These are phyloP conservation scores for Sialia sialis DNA, from an alignment of 2,113 vertebrate species.

Conservation along the genomic window DNA sequence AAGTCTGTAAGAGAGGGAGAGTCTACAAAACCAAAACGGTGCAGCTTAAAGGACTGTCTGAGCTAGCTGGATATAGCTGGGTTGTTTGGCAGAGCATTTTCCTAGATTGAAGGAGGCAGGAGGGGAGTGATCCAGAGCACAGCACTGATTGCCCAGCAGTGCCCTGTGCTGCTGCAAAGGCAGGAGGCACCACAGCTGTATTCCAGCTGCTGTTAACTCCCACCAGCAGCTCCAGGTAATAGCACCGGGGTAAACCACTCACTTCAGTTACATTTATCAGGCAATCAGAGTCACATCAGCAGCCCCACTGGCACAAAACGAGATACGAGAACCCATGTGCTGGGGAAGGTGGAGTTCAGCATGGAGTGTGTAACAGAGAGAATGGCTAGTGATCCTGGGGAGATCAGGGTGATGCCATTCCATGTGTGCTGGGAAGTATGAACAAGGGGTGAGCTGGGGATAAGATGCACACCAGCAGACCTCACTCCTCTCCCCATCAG, in stretches of 20 bases:
- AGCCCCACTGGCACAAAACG: background rate
- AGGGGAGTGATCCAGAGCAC: fast-evolving
- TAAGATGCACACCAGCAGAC: fast-evolving
- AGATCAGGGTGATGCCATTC: background rate
- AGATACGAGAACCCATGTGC: background rate
- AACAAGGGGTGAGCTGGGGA: background rate
- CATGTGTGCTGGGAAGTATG: background rate
- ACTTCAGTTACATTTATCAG: constrained; percentile 25
- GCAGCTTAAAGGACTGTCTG: background rate
- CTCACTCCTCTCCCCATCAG: background rate
- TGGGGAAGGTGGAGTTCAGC: background rate
- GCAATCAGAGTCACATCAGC: background rate
- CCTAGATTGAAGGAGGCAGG: background rate
- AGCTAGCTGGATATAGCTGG: background rate
- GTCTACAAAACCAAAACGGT: background rate
- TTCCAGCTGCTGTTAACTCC: background rate
- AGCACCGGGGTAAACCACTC: background rate
- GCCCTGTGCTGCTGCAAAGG: background rate
- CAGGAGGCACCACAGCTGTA: background rate
- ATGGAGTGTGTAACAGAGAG: fast-evolving
- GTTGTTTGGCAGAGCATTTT: background rate
- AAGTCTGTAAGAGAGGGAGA: background rate
- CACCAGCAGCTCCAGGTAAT: background rate
- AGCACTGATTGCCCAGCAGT: background rate
- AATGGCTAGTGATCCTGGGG: background rate